phyloP scores from a whole-genome alignment of 2,888 invertebrate species.

The Anticlea derivata region DNA sequence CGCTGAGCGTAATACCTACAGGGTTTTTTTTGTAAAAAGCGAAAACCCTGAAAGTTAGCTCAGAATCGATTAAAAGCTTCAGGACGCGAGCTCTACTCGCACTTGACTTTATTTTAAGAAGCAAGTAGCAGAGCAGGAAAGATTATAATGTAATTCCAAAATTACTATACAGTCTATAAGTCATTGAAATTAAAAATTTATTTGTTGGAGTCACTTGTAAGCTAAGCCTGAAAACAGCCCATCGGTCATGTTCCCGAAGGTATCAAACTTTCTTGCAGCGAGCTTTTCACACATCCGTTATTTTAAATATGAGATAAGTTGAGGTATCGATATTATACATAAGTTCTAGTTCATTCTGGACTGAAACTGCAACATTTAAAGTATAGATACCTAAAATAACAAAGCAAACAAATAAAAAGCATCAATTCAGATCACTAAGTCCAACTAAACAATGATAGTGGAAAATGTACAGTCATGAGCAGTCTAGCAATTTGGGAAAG shows the following conservation, averaged over 20 bases:
- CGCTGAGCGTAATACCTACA: too few relatives aligned
- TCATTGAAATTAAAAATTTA: too few relatives aligned
- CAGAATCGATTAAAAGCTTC: too few relatives aligned
- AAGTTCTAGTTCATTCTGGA: not conserved
- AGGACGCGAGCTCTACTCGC: too few relatives aligned
- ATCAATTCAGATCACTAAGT: not conserved
- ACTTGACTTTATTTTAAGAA: too few relatives aligned
- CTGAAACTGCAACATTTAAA: not conserved
- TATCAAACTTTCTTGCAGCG: conserved; percentile 6
- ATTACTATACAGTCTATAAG: too few relatives aligned
- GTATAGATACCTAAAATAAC: too few relatives aligned
- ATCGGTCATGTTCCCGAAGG: conserved; percentile 11
- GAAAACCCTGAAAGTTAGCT: too few relatives aligned
- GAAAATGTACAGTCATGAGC: not conserved
- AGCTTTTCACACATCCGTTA: conserved; percentile 4
- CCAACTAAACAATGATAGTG: not conserved
- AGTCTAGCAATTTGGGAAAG: conserved; percentile 17
- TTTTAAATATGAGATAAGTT: conserved; percentile 6
- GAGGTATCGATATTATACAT: not conserved
- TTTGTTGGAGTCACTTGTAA: not conserved
- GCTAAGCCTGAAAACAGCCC: conserved; percentile 1
- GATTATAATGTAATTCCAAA: not conserved
- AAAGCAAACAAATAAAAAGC: too few relatives aligned
- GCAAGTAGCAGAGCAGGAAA: too few relatives aligned
- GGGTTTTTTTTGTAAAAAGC: too few relatives aligned